A percentile compares a stretch with the other conserved stretches of the same genome.
Conservation (phyloP, 2,113 vertebrate species). For the Megaptera novaeangliae region DNA sequence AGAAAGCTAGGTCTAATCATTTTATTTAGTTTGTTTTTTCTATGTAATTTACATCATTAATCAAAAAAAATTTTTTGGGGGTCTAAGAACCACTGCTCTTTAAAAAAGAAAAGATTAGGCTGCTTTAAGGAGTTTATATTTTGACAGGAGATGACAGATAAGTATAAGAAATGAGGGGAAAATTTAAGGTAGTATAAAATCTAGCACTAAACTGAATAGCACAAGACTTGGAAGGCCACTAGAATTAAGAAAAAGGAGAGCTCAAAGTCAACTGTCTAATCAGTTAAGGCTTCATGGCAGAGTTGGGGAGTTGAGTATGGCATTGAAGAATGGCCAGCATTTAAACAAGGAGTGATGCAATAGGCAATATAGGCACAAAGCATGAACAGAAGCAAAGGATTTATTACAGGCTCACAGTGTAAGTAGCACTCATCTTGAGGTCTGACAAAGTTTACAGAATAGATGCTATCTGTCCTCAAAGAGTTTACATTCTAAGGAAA, state of each 20-base stretch:
- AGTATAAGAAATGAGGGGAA: background rate
- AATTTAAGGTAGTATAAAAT: background rate
- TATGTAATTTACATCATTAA: conserved; percentile 8
- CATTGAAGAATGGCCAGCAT: background rate
- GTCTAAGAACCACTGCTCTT: background rate
- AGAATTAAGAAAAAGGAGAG: background rate
- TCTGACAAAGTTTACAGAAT: background rate
- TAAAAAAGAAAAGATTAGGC: background rate
- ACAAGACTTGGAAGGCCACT: background rate
- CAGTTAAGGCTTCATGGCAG: background rate
- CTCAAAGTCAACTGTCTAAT: background rate
- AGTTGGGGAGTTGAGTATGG: background rate
- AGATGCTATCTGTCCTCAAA: background rate
- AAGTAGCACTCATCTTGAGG: background rate
- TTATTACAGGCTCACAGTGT: background rate
- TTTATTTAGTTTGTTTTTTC: background rate
- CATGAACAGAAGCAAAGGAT: background rate
- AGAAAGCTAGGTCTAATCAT: background rate
- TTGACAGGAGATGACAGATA: background rate
- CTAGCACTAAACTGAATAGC: background rate
- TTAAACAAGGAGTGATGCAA: background rate
- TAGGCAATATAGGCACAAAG: background rate
- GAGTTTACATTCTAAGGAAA: conserved; percentile 5
- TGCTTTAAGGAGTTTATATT: background rate
- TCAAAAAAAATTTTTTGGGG: background rate